These are phyloP conservation scores for Clinocottus analis DNA, from an alignment of 2,113 vertebrate species.

Conservation along the genomic window DNA sequence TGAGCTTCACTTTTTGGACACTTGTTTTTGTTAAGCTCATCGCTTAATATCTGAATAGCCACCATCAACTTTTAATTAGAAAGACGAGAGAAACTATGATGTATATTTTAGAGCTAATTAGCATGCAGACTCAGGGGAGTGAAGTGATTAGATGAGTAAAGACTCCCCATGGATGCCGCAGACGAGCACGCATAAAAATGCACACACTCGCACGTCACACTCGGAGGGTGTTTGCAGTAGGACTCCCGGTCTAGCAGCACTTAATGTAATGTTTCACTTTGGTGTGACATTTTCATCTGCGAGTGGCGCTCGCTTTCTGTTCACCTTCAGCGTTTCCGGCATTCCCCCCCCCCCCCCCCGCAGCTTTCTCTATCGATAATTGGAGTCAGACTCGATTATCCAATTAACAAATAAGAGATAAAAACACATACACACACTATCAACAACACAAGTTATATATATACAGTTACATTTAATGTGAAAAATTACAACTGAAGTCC, in stretches of 20 bases:
- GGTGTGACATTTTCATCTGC: conserved; percentile 48
- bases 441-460: not conserved
- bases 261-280: conserved; percentile 36
- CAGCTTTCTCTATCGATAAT: conserved; percentile 16
- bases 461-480: not conserved
- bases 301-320: not conserved
- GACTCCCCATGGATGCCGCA: conserved; percentile 63
- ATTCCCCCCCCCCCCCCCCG: no score
- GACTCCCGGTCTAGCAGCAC: conserved; percentile 20
- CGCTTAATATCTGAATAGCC: conserved; percentile 55
- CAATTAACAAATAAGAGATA: conserved; percentile 8
- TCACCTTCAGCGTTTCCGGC: conserved; percentile 5
- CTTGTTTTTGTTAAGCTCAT: conserved; percentile 17
- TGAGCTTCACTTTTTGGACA: conserved; percentile 32
- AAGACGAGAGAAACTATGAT: conserved; percentile 65
- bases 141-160: conserved; percentile 75
- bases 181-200: conserved; percentile 38
- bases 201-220: not conserved
- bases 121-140: conserved; percentile 58
- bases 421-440: not conserved
- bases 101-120: conserved; percentile 79
- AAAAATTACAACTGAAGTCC: conserved; percentile 6
- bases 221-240: conserved; percentile 25
- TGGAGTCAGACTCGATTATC: conserved; percentile 30
- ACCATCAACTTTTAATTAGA: conserved; percentile 76